phyloP scores from a whole-genome alignment of 2,888 invertebrate genomes.

The Slavum lentiscoides region DNA sequence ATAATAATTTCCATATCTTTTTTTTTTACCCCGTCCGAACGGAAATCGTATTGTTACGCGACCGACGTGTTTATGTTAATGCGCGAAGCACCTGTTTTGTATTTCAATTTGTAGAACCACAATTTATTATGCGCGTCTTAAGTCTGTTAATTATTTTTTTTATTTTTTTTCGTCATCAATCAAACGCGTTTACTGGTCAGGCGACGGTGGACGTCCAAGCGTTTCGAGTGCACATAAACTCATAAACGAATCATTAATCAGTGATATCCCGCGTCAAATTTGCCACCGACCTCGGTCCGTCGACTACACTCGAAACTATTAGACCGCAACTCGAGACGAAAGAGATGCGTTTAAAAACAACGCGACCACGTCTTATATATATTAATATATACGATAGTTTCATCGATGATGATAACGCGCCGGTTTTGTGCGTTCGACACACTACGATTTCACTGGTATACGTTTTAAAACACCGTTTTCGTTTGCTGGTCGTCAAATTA shows the following conservation, averaged over 20 bases:
- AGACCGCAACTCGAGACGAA: slow-evolving; percentile 8
- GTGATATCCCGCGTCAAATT: slow-evolving; percentile 39
- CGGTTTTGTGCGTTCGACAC: not conserved
- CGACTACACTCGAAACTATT: slow-evolving; percentile 18
- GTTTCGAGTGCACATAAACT: slow-evolving; percentile 15
- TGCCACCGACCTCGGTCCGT: slow-evolving; percentile 29
- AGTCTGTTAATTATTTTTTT: slow-evolving; percentile 46
- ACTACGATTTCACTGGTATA: no score
- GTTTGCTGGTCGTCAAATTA: not conserved
- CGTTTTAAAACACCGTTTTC: no score
- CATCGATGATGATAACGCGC: not conserved
- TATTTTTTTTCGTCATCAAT: slow-evolving; percentile 26
- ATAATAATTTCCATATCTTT: no score
- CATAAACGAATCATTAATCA: slow-evolving; percentile 37
- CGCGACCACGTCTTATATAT: not conserved
- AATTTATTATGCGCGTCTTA: not conserved
- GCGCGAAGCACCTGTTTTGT: slow-evolving; percentile 2
- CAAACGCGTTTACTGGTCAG: slow-evolving; percentile 1
- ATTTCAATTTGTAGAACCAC: slow-evolving; percentile 29
- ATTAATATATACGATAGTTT: no score
- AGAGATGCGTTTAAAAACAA: not conserved
- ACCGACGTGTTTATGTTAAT: slow-evolving; percentile 27
- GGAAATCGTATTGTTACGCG: slow-evolving; percentile 18
- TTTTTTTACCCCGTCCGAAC: not conserved
- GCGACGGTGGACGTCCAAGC: not conserved